phyloP scores from a whole-genome alignment of 2,888 invertebrate genomes.

The Epistrophe grossulariae region DNA sequence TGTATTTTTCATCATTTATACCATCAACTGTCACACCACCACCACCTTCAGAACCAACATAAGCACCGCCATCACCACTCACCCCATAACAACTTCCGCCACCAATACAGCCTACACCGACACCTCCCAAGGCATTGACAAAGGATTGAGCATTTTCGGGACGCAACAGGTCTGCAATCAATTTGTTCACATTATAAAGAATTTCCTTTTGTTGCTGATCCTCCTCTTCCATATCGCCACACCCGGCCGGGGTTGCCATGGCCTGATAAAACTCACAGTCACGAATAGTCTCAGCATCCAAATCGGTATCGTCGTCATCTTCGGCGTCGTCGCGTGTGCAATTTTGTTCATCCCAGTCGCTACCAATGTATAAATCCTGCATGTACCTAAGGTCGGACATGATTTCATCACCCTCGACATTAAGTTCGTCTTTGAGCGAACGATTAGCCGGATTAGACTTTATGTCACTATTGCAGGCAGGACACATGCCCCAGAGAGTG shows the following conservation, averaged over 20 bases:
- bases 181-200: conserved; percentile 79
- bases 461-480: conserved; percentile 79
- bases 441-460: conserved; percentile 80
- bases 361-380: conserved; percentile 81
- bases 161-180: conserved; percentile 80
- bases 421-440: conserved; percentile 80
- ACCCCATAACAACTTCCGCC: conserved; percentile 62
- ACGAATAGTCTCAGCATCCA: conserved; percentile 75
- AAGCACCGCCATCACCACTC: conserved; percentile 33
- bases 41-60: conserved; percentile 43
- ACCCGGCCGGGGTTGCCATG: conserved; percentile 54
- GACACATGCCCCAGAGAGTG: conserved; percentile 81
- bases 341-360: conserved; percentile 75
- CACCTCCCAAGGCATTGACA: conserved; percentile 76
- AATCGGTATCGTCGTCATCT: conserved; percentile 74
- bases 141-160: conserved; percentile 79
- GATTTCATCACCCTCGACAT: conserved; percentile 81
- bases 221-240: conserved; percentile 69
- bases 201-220: conserved; percentile 76
- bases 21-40: not conserved
- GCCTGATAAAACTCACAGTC: conserved; percentile 74
- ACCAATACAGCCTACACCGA: conserved; percentile 52
- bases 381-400: conserved; percentile 81
- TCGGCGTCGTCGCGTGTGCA: conserved; percentile 61
- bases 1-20: conserved; percentile 63